Evolutionary conservation across 2,113 vertebrate species (phyloP), one percentile per base, ranked within the genome.

Genomic region (Xenopus laevis): DNA sequence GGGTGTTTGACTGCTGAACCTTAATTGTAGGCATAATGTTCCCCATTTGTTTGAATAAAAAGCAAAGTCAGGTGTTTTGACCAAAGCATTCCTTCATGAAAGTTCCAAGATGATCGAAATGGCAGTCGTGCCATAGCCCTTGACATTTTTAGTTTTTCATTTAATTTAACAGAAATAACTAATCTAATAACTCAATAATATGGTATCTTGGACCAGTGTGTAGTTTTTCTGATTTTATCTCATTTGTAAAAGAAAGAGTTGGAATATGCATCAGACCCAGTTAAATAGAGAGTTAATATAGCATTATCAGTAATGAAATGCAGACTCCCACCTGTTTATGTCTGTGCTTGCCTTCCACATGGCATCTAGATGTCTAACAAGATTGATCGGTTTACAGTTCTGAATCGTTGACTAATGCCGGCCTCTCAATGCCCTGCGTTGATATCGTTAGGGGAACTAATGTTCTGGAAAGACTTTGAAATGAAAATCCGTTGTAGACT

Each of bases 401-500:
- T 69, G 73, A 64, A 76, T 57, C 59, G 66, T 76, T 76, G 58
- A 69, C 73, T 76, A 76, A 76, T 76, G 73, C 58, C 10, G 66
- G 30, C 63, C 67, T 76, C 60, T 76, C 69, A 75, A 76, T 59
- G 68, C 73, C 58, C 21, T 46, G 66, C 47, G 59, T 69, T 76
- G 73, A 69, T 76, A 69, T 76, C 73, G 69, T 76, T 76, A 76
- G 66, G 47, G 59, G 47, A 76, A 52, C 73, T 76, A 76, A 76
- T 76, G 73, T 76, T 64, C 73, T 76, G 73, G 73, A 76, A 76
- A 76, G 73, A 69, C 73, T 76, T 69, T 69, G 47, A 69, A 64
- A 76, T 76, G 73, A 76, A 62, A 76, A 76, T 69, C 73, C 66
- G 69, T 76, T 69, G 73, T 76, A 76, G 66, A 45, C 73, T 68